Evolutionary conservation across 2,797 vertebrate species (phyloP), one percentile per base, ranked within the genome.

Genomic region (Oreortyx pictus): DNA sequence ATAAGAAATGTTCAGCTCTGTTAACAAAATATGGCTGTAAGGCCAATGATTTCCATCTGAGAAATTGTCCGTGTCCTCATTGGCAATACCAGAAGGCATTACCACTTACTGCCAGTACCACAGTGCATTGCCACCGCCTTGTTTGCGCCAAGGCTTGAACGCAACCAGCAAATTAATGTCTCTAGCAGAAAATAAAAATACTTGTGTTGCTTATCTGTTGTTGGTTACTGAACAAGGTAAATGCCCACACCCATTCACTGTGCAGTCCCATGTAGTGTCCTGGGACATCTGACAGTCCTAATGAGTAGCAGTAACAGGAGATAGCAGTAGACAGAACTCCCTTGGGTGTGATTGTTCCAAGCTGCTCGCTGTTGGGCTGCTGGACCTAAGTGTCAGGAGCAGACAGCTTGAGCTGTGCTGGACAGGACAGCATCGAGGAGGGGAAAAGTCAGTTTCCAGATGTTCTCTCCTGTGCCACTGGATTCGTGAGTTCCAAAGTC

Each of bases 31-130:
- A n/a, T 1, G 33, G 7, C 68, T 92, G 44, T 64, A 73, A 82
- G 61, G 82, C 68, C 75, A 54, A 29, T 71, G 90, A 67, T 84
- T 89, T 88, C 77, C 84, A 61, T 74, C 75, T 80, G 86, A 89
- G 86, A 92, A 87, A 85, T 37, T 76, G 80, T 39, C 83, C 3
- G 0, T 91, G 88, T 91, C 92, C 83, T 92, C 83, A 33, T 5
- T 94, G 94, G 71, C 88, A 86, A 25, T 8, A 22, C 68, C 57
- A 82, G 14, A 84, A 66, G 81, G 72, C 84, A 74, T 49, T 16
- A 33, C 81, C n/a, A 20, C 78, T 41, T 77, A 68, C 90, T 95
- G 90, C 84, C 77, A 76, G 75, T 37, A 7, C 71, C 0, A 3
- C 77, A 44, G 71, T 25, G 52, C 39, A 2, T 24, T 56, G 71